Percentiles rank a stretch among this genome's conserved stretches.
phyloP scores from a whole-genome alignment of 2,797 vertebrate species.

The Xiphorhynchus erythropygius region DNA sequence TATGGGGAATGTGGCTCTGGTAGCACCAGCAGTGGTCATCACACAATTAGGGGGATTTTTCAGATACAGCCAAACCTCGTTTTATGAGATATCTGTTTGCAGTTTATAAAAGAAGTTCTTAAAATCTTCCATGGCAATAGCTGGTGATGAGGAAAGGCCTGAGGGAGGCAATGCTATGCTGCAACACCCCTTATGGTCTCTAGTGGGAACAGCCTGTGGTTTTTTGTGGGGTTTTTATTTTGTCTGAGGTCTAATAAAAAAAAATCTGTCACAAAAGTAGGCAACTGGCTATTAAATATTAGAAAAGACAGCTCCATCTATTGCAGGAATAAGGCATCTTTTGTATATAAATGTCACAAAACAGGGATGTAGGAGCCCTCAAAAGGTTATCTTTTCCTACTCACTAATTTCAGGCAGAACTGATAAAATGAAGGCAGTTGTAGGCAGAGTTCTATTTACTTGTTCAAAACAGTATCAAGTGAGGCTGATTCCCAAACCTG shows the following conservation, averaged over 20 bases:
- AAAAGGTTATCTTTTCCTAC: background rate
- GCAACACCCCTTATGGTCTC: background rate
- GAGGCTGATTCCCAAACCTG: background rate
- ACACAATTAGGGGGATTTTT: background rate
- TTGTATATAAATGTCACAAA: background rate
- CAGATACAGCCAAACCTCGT: background rate
- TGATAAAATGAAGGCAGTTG: background rate
- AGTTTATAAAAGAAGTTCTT: background rate
- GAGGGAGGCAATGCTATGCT: background rate
- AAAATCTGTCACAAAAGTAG: background rate
- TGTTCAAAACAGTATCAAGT: background rate
- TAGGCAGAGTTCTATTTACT: background rate
- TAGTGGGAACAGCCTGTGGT: background rate
- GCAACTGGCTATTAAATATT: background rate
- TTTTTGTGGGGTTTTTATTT: background rate
- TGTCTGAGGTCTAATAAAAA: background rate
- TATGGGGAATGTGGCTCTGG: constrained; percentile 18
- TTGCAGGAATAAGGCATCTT: background rate
- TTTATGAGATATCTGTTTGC: background rate
- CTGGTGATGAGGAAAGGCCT: background rate
- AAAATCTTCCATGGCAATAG: background rate
- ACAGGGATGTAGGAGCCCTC: background rate
- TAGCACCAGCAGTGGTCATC: constrained; percentile 6
- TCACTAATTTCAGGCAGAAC: background rate
- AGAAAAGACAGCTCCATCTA: background rate